A percentile compares a stretch with the other conserved stretches of the same genome.
Conservation (phyloP, 2,888 invertebrate genomes). For the Heteromyza rotundicornis region DNA sequence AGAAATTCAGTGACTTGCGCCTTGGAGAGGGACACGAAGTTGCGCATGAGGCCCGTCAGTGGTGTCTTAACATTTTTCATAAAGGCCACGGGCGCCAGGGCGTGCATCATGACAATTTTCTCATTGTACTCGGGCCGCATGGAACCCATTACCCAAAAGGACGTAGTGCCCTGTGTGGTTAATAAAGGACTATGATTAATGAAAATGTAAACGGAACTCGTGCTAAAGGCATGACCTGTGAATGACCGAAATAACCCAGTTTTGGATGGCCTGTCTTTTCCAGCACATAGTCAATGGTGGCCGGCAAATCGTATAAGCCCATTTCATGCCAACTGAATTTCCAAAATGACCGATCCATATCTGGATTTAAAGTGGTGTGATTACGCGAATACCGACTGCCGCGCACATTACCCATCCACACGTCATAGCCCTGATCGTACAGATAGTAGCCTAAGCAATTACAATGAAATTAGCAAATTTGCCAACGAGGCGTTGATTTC, state of each 20-base stretch:
- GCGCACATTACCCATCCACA: slow-evolving; percentile 71
- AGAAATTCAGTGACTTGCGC: slow-evolving; percentile 33
- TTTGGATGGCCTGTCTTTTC: slow-evolving; percentile 61
- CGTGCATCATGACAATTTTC: slow-evolving; percentile 64
- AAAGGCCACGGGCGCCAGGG: slow-evolving; percentile 66
- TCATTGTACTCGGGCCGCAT: slow-evolving; percentile 64
- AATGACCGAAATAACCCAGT: slow-evolving; percentile 71
- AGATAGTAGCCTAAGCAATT: slow-evolving; percentile 64
- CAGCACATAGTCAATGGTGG: slow-evolving; percentile 69
- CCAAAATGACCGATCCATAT: slow-evolving; percentile 66
- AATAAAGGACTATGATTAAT: not conserved
- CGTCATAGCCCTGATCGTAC: slow-evolving; percentile 64
- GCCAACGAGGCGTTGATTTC: too few relatives aligned
- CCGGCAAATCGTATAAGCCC: slow-evolving; percentile 73
- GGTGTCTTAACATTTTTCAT: slow-evolving; percentile 54
- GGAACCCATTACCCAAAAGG: slow-evolving; percentile 60
- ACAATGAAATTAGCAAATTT: too few relatives aligned
- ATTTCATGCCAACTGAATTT: slow-evolving; percentile 74
- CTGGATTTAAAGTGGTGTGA: slow-evolving; percentile 63
- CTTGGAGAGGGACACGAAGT: slow-evolving; percentile 13
- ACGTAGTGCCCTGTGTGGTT: slow-evolving; percentile 64
- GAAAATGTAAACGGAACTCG: not conserved
- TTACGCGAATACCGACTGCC: slow-evolving; percentile 69
- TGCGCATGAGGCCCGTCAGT: slow-evolving; percentile 10
- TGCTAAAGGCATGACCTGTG: too few relatives aligned